Evolutionary conservation across 2,797 vertebrate species (phyloP).

Genomic region (Intellagama lesueurii): DNA sequence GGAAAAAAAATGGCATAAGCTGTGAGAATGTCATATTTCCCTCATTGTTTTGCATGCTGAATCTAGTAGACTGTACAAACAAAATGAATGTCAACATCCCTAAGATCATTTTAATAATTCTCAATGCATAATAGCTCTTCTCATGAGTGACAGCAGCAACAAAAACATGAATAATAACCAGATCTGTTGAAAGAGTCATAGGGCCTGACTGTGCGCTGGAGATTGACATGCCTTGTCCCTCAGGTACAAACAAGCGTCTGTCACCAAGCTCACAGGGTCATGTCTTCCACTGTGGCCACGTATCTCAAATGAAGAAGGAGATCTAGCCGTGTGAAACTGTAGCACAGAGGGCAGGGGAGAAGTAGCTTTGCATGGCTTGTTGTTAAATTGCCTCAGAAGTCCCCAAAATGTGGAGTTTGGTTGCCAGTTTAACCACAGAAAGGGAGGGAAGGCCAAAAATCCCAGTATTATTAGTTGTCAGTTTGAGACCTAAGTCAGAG

Average conservation of each 20-base stretch:
- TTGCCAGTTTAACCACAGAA: background rate
- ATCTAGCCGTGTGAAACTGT: background rate
- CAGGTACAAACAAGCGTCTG: background rate
- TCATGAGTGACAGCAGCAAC: conserved; percentile 35
- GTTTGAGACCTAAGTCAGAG: background rate
- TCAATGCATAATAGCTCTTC: conserved; percentile 48
- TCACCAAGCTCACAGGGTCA: background rate
- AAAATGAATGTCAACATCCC: conserved; percentile 63
- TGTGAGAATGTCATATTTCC: conserved; percentile 44
- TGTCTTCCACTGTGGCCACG: background rate
- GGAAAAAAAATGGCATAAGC: conserved; percentile 21
- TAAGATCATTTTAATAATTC: conserved; percentile 66
- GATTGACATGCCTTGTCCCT: background rate
- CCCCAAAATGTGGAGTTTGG: background rate
- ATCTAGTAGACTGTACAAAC: conserved; percentile 60
- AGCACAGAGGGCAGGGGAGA: background rate
- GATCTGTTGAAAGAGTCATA: conserved; percentile 29
- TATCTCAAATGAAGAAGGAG: background rate
- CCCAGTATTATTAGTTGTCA: background rate
- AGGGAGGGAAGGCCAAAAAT: background rate
- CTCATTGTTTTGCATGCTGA: conserved; percentile 53
- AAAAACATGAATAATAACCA: conserved; percentile 38
- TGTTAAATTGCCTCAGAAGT: background rate
- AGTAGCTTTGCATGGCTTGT: no score
- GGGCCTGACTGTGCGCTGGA: background rate